phyloP scores from a whole-genome alignment of 2,797 vertebrate species.

The Echiichthys vipera region DNA sequence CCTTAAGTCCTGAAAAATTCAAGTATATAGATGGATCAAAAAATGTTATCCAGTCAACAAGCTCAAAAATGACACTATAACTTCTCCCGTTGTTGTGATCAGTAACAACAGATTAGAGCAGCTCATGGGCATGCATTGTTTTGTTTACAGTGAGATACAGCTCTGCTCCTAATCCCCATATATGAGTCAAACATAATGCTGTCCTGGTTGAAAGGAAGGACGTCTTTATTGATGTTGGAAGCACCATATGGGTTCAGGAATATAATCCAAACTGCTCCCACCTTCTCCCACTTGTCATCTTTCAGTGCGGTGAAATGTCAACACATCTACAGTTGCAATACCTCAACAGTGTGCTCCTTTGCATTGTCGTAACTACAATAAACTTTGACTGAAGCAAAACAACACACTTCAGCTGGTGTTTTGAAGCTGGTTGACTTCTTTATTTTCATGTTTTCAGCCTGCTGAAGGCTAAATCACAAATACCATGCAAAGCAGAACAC shows the following conservation, averaged over 20 bases:
- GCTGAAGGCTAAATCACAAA: not conserved
- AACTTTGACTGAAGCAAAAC: conserved; percentile 12
- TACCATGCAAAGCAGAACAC: conserved; percentile 3
- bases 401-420: not conserved
- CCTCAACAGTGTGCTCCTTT: conserved; percentile 19
- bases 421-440: not conserved
- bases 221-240: not conserved
- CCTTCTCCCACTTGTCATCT: conserved; percentile 9
- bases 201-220: conserved; percentile 1
- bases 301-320: conserved; percentile 32
- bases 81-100: not conserved
- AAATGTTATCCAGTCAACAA: not conserved
- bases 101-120: conserved; percentile 19
- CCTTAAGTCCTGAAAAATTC: not conserved
- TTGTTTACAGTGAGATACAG: conserved; percentile 4
- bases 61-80: not conserved
- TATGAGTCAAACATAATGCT: conserved; percentile 6
- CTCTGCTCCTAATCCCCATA: conserved; percentile 25
- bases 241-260: not conserved
- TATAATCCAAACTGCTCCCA: not conserved
- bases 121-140: conserved; percentile 18
- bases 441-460: not conserved
- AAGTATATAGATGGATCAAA: not conserved
- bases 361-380: conserved; percentile 37
- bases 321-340: conserved; percentile 34